Evolutionary conservation across 2,797 vertebrate genomes (phyloP), one percentile per base, ranked within the genome.

Genomic region (Alauda arvensis): DNA sequence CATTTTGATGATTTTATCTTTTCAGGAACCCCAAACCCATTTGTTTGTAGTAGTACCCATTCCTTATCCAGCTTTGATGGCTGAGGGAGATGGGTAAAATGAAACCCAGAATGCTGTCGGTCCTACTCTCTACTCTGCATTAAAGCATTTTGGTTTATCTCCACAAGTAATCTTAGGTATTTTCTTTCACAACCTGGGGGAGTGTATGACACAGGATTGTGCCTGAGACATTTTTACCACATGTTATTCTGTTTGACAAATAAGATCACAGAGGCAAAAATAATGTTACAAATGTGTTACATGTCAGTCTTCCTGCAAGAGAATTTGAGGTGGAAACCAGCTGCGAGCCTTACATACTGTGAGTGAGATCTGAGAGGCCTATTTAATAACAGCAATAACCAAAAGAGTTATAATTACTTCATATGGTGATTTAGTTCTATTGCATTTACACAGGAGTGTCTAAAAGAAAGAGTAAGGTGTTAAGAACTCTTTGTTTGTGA

Each of bases 321-420:
- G 25, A 85, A 72, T 69, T 80, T 57, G 43, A 66, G 15, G 18
- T 72, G 39, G 37, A 77, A 69, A 37, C 10, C 33, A 42, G 14
- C 8, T 83, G n/a, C 0, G 0, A 83, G 34, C 12, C 39, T 83
- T 65, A n/a, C 0, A 1, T 55, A 61, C 26, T 29, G 18, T 67
- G 23, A 67, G 5, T 51, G 25, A 81, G 48, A 72, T 51, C 31
- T 3, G 6, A 74, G 48, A 72, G 21, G 6, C 25, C 14, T 75
- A 8, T 61, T 65, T 68, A 52, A 19, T 69, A 59, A 43, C 17
- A 72, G 24, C 29, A 65, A 26, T 56, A 69, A n/a, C 13, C 16
- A 56, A 37, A 79, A 67, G 17, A 72, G 3, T 28, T 72, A 28
- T 62, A 81, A 77, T 86, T 16, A 56, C 37, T 59, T 89, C 10